Conservation (phyloP, 2,888 invertebrate genomes). For the Ecliptopera silaceata region DNA sequence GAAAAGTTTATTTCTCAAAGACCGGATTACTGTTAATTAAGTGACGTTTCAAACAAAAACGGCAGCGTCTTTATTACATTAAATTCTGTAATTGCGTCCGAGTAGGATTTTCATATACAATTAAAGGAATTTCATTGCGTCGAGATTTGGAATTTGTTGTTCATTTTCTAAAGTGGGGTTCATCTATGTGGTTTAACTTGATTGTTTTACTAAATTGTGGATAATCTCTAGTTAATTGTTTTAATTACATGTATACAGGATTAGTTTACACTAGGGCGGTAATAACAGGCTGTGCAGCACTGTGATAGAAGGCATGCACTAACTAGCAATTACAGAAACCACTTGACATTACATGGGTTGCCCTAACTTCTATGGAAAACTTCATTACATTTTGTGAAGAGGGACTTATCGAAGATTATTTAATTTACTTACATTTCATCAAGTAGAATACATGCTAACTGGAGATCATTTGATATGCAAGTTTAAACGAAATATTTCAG, state of each 20-base stretch:
- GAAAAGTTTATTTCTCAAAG: constrained; percentile 45
- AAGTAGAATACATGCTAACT: too few species aligned
- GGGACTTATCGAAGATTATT: too few species aligned
- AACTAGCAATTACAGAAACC: neutral
- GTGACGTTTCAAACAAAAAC: constrained; percentile 52
- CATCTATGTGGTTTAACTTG: neutral
- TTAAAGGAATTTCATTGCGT: constrained; percentile 46
- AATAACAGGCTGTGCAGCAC: neutral
- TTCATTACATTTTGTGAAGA: neutral
- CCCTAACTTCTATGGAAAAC: neutral
- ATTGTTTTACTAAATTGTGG: neutral
- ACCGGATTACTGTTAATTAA: constrained; percentile 55
- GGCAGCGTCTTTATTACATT: constrained; percentile 57
- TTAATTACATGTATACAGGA: too few species aligned
- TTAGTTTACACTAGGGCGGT: too few species aligned
- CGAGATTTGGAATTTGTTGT: constrained; percentile 7
- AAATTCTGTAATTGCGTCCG: constrained; percentile 49
- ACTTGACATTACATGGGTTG: neutral
- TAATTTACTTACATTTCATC: too few species aligned
- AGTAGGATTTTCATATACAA: constrained; percentile 47
- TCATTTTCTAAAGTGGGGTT: neutral
- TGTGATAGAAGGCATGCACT: neutral
- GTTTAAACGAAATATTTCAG: neutral
- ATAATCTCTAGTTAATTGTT: too few species aligned
- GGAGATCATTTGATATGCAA: too few species aligned